These are phyloP conservation scores for Myrmecobius fasciatus DNA, from an alignment of 2,113 vertebrate species.

Conservation along the genomic window DNA sequence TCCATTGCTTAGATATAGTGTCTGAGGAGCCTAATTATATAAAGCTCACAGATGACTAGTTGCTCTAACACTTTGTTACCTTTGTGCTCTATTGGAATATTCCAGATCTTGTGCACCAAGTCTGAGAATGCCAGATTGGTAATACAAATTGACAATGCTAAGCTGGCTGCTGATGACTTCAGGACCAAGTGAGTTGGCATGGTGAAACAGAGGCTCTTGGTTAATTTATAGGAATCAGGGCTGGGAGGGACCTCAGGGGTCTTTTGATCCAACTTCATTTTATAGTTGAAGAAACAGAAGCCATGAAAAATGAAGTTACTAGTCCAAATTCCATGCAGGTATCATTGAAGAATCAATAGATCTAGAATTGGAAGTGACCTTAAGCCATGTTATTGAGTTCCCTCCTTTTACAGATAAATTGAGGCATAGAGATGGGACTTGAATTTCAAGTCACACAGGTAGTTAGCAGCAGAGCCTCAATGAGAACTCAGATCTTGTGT, in stretches of 20 bases:
- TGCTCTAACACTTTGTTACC: constrained; percentile 9
- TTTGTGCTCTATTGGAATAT: constrained; percentile 43
- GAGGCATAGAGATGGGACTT: not conserved
- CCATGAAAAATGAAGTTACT: not conserved
- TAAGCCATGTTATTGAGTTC: not conserved
- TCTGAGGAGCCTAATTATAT: not conserved
- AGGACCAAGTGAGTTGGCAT: constrained; percentile 86
- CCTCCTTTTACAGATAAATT: not conserved
- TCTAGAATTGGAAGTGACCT: not conserved
- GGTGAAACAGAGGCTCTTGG: not conserved
- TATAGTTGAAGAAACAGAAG: not conserved
- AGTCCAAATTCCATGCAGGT: not conserved
- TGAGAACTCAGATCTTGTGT: not conserved
- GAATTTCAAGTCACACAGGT: not conserved
- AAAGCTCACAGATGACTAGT: not conserved
- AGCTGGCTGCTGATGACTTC: constrained; percentile 88
- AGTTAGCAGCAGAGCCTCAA: not conserved
- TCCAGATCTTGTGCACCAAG: constrained; percentile 85
- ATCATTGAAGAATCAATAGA: not conserved
- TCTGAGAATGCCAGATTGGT: constrained; percentile 85
- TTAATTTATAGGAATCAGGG: not conserved
- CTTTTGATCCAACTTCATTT: not conserved
- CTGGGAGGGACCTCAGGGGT: not conserved
- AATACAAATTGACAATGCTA: constrained; percentile 87
- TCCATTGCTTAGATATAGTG: not conserved